Conservation (phyloP, 2,113 vertebrate species). For the Falco punctatus region DNA sequence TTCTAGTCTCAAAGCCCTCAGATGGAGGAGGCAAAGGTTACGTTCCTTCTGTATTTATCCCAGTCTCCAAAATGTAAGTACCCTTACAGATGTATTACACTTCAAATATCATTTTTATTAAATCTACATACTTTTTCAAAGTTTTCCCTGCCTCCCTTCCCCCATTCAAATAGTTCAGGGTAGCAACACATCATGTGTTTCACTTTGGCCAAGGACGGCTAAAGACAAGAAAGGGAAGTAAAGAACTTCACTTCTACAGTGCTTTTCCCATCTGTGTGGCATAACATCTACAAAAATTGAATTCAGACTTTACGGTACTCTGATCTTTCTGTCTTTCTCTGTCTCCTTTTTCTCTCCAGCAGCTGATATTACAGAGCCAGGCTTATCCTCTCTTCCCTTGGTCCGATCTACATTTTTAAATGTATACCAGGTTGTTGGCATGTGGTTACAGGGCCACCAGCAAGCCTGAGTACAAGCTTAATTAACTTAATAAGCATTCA, state of each 20-base stretch:
- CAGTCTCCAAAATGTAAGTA: constrained; percentile 94
- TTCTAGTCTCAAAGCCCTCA: constrained; percentile 77
- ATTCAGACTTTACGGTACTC: background rate
- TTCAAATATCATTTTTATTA: background rate
- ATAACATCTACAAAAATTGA: background rate
- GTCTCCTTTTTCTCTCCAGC: background rate
- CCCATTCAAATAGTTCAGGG: background rate
- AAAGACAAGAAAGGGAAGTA: background rate
- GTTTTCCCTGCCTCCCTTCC: background rate
- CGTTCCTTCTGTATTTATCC: constrained; percentile 89
- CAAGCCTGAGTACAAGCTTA: background rate
- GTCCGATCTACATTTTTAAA: background rate
- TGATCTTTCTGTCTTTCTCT: background rate
- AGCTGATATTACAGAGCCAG: background rate
- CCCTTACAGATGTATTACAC: background rate
- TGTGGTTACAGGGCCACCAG: background rate
- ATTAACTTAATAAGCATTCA: background rate
- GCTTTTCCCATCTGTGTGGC: background rate
- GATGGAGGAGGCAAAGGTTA: constrained; percentile 84
- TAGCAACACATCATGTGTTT: background rate
- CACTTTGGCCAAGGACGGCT: background rate
- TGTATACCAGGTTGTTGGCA: background rate
- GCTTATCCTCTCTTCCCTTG: background rate
- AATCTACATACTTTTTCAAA: background rate
- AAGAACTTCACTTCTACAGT: background rate